Percentiles rank a stretch among this genome's conserved stretches.
These are phyloP conservation scores for Planococcus citri DNA, from an alignment of 1,140 invertebrate genomes.

Conservation along the genomic window DNA sequence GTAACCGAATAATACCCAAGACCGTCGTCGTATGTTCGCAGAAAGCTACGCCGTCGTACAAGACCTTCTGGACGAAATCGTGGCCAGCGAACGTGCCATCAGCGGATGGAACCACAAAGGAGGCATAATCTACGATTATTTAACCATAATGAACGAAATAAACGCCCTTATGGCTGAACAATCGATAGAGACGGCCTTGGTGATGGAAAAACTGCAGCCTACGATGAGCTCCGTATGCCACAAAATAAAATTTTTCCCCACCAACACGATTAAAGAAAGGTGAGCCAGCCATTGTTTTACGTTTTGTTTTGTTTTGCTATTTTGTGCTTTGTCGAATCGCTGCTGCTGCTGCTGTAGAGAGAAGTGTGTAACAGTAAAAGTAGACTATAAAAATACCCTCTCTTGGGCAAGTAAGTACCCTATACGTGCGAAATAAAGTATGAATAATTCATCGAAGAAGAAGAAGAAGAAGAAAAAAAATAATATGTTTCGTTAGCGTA, in stretches of 20 bases:
- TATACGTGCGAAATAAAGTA: too few species aligned
- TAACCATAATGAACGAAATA: conserved; percentile 43
- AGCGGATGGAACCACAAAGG: conserved; percentile 48
- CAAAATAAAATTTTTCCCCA: conserved; percentile 46
- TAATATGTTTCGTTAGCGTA: too few species aligned
- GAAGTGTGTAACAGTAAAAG: too few species aligned
- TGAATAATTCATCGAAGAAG: too few species aligned
- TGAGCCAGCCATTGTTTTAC: conserved; percentile 28
- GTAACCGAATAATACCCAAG: too few species aligned
- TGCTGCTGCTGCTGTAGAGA: too few species aligned
- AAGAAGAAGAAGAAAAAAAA: too few species aligned
- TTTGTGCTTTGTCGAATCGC: not conserved
- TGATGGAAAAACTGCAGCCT: conserved; percentile 48
- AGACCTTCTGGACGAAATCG: not conserved
- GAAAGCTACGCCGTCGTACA: not conserved
- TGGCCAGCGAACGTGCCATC: not conserved
- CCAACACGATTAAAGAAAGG: conserved; percentile 47
- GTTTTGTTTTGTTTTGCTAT: not conserved
- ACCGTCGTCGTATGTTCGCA: not conserved
- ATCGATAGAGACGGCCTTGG: conserved; percentile 38
- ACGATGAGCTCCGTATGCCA: conserved; percentile 47
- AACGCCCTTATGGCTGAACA: conserved; percentile 36
- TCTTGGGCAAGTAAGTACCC: too few species aligned
- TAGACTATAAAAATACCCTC: too few species aligned
- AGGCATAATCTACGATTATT: conserved; percentile 52